Conservation (phyloP, 1,140 invertebrate genomes). For the Heliothis subflexa region DNA sequence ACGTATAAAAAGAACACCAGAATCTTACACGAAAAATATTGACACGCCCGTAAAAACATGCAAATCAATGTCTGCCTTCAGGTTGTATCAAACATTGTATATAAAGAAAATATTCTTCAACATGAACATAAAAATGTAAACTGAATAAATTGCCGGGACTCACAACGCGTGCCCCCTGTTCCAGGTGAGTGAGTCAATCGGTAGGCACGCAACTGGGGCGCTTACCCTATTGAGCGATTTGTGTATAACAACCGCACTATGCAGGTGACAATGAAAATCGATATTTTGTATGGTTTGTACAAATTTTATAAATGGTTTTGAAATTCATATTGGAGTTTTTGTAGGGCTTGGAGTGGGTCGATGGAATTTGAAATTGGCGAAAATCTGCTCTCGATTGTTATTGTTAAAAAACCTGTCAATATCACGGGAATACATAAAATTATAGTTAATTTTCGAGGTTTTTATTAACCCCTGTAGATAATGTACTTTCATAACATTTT, state of each 20-base stretch:
- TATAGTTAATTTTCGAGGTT: too few species aligned
- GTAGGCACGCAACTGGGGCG: slow-evolving; percentile 55
- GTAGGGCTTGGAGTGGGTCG: background rate
- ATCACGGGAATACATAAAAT: too few species aligned
- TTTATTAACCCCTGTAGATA: too few species aligned
- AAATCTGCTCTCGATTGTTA: background rate
- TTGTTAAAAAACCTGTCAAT: background rate
- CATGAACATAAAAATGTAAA: slow-evolving; percentile 53
- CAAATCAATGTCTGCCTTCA: slow-evolving; percentile 39
- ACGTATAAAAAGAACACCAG: slow-evolving; percentile 17
- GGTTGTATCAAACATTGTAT: slow-evolving; percentile 1
- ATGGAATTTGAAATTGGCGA: background rate
- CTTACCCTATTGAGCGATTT: slow-evolving; percentile 46
- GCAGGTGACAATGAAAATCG: slow-evolving; percentile 44
- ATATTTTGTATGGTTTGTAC: slow-evolving; percentile 15
- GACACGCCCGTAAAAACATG: slow-evolving; percentile 33
- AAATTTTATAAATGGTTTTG: background rate
- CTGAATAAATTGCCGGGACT: slow-evolving; percentile 50
- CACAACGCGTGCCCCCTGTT: slow-evolving; percentile 67
- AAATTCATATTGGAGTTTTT: background rate
- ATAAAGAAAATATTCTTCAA: slow-evolving; percentile 14
- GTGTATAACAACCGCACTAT: background rate
- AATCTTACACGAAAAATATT: slow-evolving; percentile 23
- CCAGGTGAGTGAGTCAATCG: slow-evolving; percentile 69
- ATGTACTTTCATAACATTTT: too few species aligned